Evolutionary conservation across 2,797 vertebrate species (phyloP), one percentile per base, ranked within the genome.

Genomic region (Setipinna tenuifilis): DNA sequence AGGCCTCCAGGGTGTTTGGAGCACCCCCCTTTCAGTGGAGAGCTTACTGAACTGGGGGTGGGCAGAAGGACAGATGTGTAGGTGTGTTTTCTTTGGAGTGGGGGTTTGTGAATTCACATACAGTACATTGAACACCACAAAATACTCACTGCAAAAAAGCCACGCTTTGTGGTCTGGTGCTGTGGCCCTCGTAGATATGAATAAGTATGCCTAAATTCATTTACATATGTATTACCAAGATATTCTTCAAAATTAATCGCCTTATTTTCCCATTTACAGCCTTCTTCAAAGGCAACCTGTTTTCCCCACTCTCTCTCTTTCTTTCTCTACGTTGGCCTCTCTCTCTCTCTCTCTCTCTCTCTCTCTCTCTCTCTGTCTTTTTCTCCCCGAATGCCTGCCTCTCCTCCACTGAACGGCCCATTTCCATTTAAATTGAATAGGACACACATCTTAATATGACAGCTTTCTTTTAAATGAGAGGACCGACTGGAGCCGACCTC

Each of bases 391-490:
- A 71, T 71, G 9, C 28, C 61, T 83, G 71, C 14, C 85, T 57
- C 71, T 31, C 61, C 21, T 41, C 75, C 28, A 41, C 84, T 46
- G 59, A 80, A 68, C 12, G 62, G 19, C 83, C 84, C 35, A 91
- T 88, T 89, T 87, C 87, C 88, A 90, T 89, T 90, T 90, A 88
- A 88, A 88, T 91, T 85, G 68, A 87, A 89, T 62, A 85, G 83
- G 85, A 90, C 83, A 83, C 85, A 85, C 44, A n/a, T 89, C 48
- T 87, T 90, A 87, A 88, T 91, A 85, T 89, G 86, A 88, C 84
- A 83, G 83, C 81, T 87, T 83, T 86, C 83, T 89, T 86, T 87
- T 88, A 86, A 90, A 91, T 81, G 86, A 82, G 83, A 61, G 16
- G 59, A 83, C 87, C 83, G 88, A 68, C 85, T 31, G 48, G 23